Percentiles rank a stretch among this genome's conserved stretches.
Evolutionary conservation across 1,140 invertebrate species (phyloP).

Genomic region (Amphibalanus amphitrite): DNA sequence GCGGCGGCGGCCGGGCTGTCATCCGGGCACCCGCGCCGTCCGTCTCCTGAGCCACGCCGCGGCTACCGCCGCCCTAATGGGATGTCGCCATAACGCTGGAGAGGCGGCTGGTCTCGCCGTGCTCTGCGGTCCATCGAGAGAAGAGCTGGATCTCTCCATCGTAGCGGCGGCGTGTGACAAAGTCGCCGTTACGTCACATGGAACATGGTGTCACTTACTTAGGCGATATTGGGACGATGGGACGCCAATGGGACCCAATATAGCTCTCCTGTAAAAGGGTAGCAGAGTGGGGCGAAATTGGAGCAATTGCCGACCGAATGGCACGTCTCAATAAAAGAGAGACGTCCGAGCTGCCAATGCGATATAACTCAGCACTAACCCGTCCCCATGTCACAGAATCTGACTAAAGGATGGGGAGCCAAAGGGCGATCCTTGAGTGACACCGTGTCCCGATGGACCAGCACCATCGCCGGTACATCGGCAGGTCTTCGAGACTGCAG

Average conservation of each 20-base stretch:
- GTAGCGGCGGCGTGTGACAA: background rate
- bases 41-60: background rate
- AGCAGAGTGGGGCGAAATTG: too few relatives aligned
- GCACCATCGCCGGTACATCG: too few relatives aligned
- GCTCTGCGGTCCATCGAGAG: background rate
- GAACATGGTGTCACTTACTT: background rate
- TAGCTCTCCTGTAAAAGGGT: background rate
- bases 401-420: too few relatives aligned
- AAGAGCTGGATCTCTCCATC: too few relatives aligned
- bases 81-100: background rate
- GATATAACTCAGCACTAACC: too few relatives aligned
- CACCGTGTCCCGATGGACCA: too few relatives aligned
- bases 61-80: background rate
- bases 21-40: background rate
- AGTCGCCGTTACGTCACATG: background rate
- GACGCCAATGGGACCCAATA: background rate
- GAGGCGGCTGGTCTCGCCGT: background rate
- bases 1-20: background rate
- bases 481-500: too few relatives aligned
- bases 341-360: too few relatives aligned
- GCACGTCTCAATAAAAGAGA: too few relatives aligned
- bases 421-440: too few relatives aligned
- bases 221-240: background rate
- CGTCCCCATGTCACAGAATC: too few relatives aligned
- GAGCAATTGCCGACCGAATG: too few relatives aligned